Evolutionary conservation across 2,113 vertebrate genomes (phyloP).

Genomic region (Poecilia latipinna): DNA sequence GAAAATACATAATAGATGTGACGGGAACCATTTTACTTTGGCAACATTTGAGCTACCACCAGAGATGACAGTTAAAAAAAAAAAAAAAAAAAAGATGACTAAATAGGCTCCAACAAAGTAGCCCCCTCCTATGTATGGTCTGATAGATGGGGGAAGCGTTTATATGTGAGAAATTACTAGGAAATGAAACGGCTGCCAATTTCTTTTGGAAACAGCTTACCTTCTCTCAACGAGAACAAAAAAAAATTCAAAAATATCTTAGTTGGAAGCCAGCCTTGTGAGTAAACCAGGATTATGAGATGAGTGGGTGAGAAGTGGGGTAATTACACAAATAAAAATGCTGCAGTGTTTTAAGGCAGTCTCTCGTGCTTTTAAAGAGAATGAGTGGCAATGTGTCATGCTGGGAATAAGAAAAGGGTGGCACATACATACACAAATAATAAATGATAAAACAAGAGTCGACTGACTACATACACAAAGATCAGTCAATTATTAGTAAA

Average conservation of each 20-base stretch:
- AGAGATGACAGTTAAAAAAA: slow-evolving; percentile 46
- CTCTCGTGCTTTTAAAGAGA: not conserved
- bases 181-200: slow-evolving; percentile 46
- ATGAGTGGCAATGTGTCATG: slow-evolving; percentile 7
- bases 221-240: slow-evolving; percentile 32
- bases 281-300: slow-evolving; percentile 69
- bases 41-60: slow-evolving; percentile 29
- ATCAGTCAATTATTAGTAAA: not conserved
- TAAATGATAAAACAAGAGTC: not conserved
- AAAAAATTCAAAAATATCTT: slow-evolving; percentile 47
- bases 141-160: slow-evolving; percentile 22
- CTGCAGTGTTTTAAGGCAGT: slow-evolving; percentile 35
- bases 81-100: not conserved
- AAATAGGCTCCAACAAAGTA: slow-evolving; percentile 40
- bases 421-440: not conserved
- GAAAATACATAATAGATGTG: slow-evolving; percentile 44
- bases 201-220: slow-evolving; percentile 65
- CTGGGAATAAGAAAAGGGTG: too few relatives aligned
- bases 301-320: slow-evolving; percentile 47
- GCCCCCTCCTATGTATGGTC: slow-evolving; percentile 42
- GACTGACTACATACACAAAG: not conserved
- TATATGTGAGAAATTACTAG: slow-evolving; percentile 35
- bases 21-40: slow-evolving; percentile 49
- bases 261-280: slow-evolving; percentile 8
- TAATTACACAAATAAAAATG: slow-evolving; percentile 57